Evolutionary conservation across 1,140 invertebrate genomes (phyloP).

Genomic region (Bombus cullumanus): DNA sequence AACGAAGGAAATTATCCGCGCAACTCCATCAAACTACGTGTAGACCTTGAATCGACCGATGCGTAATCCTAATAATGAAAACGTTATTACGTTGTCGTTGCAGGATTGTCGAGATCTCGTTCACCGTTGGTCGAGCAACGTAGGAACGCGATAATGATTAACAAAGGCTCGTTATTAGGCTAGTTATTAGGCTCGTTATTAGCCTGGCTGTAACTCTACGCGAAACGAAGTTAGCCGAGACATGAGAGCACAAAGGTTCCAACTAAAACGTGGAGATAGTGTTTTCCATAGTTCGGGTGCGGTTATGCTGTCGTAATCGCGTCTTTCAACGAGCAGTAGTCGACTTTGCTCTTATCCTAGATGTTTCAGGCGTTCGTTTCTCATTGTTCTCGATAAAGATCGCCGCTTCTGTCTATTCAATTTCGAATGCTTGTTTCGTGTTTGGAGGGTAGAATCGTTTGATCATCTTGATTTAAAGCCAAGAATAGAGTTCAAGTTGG

Average conservation of each 20-base stretch:
- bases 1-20: neutral
- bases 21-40: neutral
- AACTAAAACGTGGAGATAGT: neutral
- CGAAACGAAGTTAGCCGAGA: constrained; percentile 28
- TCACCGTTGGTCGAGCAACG: neutral
- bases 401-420: neutral
- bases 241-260: neutral
- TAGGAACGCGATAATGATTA: constrained; percentile 19
- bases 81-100: neutral
- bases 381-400: neutral
- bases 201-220: neutral
- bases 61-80: constrained; percentile 9
- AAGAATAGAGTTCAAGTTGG: neutral
- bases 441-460: neutral
- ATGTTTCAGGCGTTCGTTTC: neutral
- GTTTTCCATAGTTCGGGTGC: constrained; percentile 2
- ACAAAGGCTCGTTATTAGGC: constrained; percentile 31
- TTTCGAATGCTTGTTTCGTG: neutral
- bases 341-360: neutral
- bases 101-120: too few species aligned
- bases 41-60: neutral
- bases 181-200: neutral
- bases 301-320: constrained; percentile 5
- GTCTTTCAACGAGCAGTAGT: constrained; percentile 1
- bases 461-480: neutral